Percentiles rank a stretch among this genome's conserved stretches.
Conservation (phyloP, 2,888 invertebrate species). For the Leucoptera coffeella region DNA sequence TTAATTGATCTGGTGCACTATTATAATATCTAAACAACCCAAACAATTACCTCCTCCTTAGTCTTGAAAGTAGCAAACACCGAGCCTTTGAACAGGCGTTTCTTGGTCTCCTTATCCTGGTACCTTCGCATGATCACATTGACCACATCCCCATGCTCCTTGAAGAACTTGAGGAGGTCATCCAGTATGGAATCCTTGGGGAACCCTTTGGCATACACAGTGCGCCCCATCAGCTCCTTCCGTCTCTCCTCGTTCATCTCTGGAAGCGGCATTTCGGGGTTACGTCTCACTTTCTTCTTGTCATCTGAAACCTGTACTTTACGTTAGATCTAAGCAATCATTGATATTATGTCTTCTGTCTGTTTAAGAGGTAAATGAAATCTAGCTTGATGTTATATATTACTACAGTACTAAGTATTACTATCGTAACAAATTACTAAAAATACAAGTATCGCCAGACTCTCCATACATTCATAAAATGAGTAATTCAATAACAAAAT, state of each 20-base stretch:
- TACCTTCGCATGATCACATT: slow-evolving; percentile 60
- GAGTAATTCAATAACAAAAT: too few species aligned
- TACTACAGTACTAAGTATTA: too few species aligned
- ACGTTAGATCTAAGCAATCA: too few species aligned
- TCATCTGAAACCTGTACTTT: slow-evolving; percentile 66
- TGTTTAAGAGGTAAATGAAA: too few species aligned
- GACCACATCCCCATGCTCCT: slow-evolving; percentile 60
- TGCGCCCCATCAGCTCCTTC: slow-evolving; percentile 67
- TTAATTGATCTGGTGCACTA: too few species aligned
- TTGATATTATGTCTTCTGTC: too few species aligned
- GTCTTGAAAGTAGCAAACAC: slow-evolving; percentile 83
- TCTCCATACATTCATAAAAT: too few species aligned
- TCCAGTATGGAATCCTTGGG: slow-evolving; percentile 61
- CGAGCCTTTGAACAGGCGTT: slow-evolving; percentile 81
- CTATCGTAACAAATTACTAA: too few species aligned
- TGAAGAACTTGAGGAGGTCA: slow-evolving; percentile 67
- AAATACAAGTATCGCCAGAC: too few species aligned
- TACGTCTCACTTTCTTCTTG: slow-evolving; percentile 66
- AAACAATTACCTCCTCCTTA: slow-evolving; percentile 56
- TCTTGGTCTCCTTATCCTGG: slow-evolving; percentile 57
- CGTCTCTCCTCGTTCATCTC: slow-evolving; percentile 78
- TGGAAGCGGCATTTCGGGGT: slow-evolving; percentile 69
- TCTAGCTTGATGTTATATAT: too few species aligned
- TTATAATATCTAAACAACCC: too few species aligned
- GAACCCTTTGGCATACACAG: slow-evolving; percentile 90